Base-by-base conservation (phyloP, 2,888 invertebrate species). In the Calameuta pallipes region DNA sequence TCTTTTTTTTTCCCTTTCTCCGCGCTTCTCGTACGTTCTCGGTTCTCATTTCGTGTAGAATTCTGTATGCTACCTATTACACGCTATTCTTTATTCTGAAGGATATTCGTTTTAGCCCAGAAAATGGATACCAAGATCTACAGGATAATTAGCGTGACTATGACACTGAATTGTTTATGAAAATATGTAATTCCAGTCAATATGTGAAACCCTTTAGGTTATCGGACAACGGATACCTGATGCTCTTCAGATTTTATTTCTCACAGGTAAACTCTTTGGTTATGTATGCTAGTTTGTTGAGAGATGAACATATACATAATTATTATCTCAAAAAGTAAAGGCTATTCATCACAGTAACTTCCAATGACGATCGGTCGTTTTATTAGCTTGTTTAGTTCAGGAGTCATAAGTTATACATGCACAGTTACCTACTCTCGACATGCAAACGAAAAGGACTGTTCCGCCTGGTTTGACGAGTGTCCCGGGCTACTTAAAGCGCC, bases 401-500 rank as follows among this genome's bases (percentile, higher is more conserved):
- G 56, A 56, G 56, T 56, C 23, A 37, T 3, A 56, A 23, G 56
- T 23, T 56, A 56, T 56, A 23, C 56, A 2, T 56, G 23, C 23
- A 9, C 23, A 56, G 56, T 15, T 23, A 56, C 23, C 9, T 41
- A 15, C 41, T 41, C 56, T 56, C 2, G 23, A 56, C 56, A 23
- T 56, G 56, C 23, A 56, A 56, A 56, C 56, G 9, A 56, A 56
- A 56, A 56, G 23, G 23, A 56, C 23, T 56, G 56, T 56, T 56
- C 56, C 23, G 56, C 23, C 56, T 74, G 71, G 78, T 69, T 30
- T 68, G 71, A 68, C 71, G 33, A 78, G 56, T n/a, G 56, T 70
- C 33, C 30, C 30, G 77, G 33, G 37, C 75, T 74, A 73, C 36
- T 79, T 79, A 76, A 69, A 41, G 35, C 34, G 41, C 75, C 75